phyloP scores from a whole-genome alignment of 2,797 vertebrate species.

The Lacerta bilineata region DNA sequence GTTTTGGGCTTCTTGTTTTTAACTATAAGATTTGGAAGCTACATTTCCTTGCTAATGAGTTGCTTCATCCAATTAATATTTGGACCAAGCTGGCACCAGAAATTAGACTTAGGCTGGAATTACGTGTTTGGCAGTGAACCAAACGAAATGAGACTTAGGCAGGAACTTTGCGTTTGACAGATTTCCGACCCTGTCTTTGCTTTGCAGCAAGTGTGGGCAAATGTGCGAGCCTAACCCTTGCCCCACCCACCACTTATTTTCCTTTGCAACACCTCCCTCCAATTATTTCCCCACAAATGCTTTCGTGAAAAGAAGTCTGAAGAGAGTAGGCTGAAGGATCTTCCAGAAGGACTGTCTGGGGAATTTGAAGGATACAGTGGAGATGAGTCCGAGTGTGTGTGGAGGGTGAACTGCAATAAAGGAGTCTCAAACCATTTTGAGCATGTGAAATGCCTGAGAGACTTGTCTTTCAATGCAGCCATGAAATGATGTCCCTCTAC shows the following conservation, averaged over 20 bases:
- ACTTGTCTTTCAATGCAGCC: neutral
- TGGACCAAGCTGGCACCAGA: neutral
- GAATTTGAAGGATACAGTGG: neutral
- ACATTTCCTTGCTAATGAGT: conserved; percentile 14
- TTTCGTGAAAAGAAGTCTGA: neutral
- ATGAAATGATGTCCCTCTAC: neutral
- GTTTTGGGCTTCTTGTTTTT: conserved; percentile 13
- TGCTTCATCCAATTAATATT: conserved; percentile 1
- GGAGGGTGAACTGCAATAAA: neutral
- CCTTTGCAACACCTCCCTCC: neutral
- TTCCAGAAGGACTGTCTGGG: neutral
- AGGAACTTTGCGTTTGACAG: neutral
- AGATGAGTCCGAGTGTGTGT: neutral
- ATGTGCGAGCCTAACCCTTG: neutral
- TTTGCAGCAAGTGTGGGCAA: neutral
- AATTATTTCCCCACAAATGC: neutral
- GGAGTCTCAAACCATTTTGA: neutral
- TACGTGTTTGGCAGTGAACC: neutral
- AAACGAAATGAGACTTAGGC: neutral
- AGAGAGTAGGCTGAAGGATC: neutral
- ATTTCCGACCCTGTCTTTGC: neutral
- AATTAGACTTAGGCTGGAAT: neutral
- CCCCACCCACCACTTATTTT: neutral
- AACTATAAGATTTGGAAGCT: conserved; percentile 33
- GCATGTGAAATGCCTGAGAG: neutral